phyloP scores from a whole-genome alignment of 2,797 vertebrate species.

The Sebastes vulpes region DNA sequence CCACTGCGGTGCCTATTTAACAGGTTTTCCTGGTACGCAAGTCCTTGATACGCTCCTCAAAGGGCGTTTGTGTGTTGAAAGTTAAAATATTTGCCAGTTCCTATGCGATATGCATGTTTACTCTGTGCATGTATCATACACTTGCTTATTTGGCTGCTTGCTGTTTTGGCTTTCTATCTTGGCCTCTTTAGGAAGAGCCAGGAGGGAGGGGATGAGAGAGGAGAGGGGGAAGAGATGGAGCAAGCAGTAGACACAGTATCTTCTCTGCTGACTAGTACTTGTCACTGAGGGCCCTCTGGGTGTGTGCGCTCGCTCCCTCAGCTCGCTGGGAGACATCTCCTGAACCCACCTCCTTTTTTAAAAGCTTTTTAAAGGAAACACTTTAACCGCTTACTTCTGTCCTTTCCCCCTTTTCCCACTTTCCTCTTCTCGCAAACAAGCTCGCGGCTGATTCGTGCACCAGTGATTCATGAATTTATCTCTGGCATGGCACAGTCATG shows the following conservation, averaged over 20 bases:
- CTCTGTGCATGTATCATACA: neutral
- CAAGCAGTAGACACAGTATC: slow-evolving; percentile 21
- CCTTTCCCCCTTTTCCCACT: slow-evolving; percentile 41
- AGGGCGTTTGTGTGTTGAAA: slow-evolving; percentile 12
- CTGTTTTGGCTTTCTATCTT: slow-evolving; percentile 51
- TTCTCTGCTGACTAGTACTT: slow-evolving; percentile 49
- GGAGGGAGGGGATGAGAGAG: slow-evolving; percentile 17
- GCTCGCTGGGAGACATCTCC: slow-evolving; percentile 59
- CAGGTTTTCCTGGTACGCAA: slow-evolving; percentile 4
- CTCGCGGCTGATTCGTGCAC: slow-evolving; percentile 74
- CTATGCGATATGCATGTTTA: slow-evolving; percentile 19
- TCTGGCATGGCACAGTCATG: slow-evolving; percentile 67
- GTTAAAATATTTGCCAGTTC: slow-evolving; percentile 11
- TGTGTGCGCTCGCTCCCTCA: slow-evolving; percentile 39
- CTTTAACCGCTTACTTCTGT: slow-evolving; percentile 59
- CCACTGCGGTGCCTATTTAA: slow-evolving; percentile 18
- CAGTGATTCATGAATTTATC: slow-evolving; percentile 82
- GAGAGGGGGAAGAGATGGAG: neutral
- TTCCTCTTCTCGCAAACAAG: slow-evolving; percentile 50
- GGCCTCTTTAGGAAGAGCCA: slow-evolving; percentile 50
- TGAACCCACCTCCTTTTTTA: slow-evolving; percentile 36
- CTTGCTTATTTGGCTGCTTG: slow-evolving; percentile 35
- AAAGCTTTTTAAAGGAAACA: slow-evolving; percentile 69
- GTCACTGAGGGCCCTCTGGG: slow-evolving; percentile 47
- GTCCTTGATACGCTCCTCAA: neutral